These are phyloP conservation scores for Pterophyllum scalare DNA, from an alignment of 2,113 vertebrate species.

Conservation along the genomic window DNA sequence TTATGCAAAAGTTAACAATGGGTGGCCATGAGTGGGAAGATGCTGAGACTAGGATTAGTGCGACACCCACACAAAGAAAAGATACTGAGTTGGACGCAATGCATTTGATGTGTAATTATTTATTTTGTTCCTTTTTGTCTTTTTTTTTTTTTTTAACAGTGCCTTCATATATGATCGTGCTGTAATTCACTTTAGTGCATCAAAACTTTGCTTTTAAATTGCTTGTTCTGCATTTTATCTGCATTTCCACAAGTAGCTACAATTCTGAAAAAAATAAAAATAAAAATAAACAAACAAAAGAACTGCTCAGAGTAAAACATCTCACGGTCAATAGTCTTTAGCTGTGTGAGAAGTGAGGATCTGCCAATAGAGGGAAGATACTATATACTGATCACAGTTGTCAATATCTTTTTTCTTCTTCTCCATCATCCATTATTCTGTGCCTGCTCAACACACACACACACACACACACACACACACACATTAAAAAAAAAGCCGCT, in stretches of 20 bases:
- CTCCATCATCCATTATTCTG: slow-evolving; percentile 48
- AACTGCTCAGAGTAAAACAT: slow-evolving; percentile 40
- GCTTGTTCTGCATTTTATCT: slow-evolving; percentile 22
- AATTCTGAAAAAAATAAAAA: slow-evolving; percentile 16
- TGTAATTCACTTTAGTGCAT: slow-evolving; percentile 19
- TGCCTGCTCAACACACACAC: slow-evolving; percentile 18
- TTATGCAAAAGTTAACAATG: slow-evolving; percentile 80
- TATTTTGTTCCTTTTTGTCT: not conserved
- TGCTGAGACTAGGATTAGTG: slow-evolving; percentile 61
- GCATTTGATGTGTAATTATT: slow-evolving; percentile 12
- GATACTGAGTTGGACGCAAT: not conserved
- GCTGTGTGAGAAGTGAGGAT: slow-evolving; percentile 27
- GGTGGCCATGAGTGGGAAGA: slow-evolving; percentile 64
- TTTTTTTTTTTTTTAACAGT: not conserved
- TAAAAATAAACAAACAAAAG: not conserved
- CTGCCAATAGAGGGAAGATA: slow-evolving; percentile 46
- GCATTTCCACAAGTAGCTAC: slow-evolving; percentile 5
- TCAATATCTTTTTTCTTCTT: slow-evolving; percentile 55
- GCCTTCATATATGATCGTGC: not conserved
- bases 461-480: too few species aligned
- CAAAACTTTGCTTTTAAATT: slow-evolving; percentile 17
- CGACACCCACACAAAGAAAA: slow-evolving; percentile 28
- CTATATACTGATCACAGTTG: slow-evolving; percentile 50
- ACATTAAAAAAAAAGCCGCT: slow-evolving; percentile 19
- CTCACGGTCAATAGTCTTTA: slow-evolving; percentile 49